Percentiles rank a stretch among this genome's conserved stretches.
phyloP scores from a whole-genome alignment of 2,797 vertebrate species.

The Myiotriccus ornatus region DNA sequence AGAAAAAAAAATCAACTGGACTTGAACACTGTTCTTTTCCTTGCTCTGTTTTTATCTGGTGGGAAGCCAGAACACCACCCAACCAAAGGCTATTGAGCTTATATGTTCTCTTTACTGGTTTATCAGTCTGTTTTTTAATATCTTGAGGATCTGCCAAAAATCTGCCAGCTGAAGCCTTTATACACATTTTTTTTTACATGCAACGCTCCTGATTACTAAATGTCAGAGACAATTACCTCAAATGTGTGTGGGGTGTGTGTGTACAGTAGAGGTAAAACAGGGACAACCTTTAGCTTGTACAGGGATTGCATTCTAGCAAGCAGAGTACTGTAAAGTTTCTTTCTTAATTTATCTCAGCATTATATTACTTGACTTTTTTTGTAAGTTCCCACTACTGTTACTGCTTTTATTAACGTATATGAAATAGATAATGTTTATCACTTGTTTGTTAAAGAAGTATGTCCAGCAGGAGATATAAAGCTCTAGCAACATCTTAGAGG shows the following conservation, averaged over 20 bases:
- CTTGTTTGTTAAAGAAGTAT: not conserved
- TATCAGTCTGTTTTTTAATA: not conserved
- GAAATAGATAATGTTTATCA: not conserved
- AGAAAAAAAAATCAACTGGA: not conserved
- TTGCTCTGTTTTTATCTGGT: not conserved
- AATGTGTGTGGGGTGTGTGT: not conserved
- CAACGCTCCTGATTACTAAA: not conserved
- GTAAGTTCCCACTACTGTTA: not conserved
- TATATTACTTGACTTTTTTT: not conserved
- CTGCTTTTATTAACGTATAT: not conserved
- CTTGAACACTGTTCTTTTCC: not conserved
- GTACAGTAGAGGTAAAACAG: not conserved
- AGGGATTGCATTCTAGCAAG: not conserved
- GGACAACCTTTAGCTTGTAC: not conserved
- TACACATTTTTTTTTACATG: not conserved
- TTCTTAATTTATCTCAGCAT: not conserved
- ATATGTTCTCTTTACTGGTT: not conserved
- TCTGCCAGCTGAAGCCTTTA: not conserved
- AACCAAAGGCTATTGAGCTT: not conserved
- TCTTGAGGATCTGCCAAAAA: not conserved
- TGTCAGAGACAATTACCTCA: not conserved
- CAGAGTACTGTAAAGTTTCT: not conserved
- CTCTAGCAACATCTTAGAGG: not conserved
- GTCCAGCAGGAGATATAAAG: not conserved
- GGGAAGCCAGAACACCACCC: not conserved